Evolutionary conservation across 1,140 invertebrate species (phyloP), one percentile per base, ranked within the genome.

Genomic region (Oscheius sp.): DNA sequence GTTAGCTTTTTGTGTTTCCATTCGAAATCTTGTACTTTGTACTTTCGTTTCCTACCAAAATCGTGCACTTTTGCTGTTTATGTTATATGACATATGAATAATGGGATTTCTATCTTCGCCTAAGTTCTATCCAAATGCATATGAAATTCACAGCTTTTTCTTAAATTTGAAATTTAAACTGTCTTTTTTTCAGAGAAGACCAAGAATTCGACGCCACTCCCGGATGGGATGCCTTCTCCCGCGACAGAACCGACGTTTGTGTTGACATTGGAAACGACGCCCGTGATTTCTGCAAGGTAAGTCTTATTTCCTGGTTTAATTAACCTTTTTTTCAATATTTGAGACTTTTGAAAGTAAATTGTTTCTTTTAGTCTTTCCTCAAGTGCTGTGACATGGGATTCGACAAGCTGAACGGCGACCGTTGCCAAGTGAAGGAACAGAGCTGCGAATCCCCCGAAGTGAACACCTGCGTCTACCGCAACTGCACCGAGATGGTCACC

Each of bases 401-500:
- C 23, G 49, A 55, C 23, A 7, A 7, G 23, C 7, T 55, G 49
- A 55, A 55, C 49, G 49, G 49, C 15, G 49, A 55, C 28, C 15
- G 23, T 20, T 55, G 49, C 49, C 49, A 55, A 55, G 28, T 23
- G 15, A 23, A 20, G 7, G 49, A 55, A 23, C 7, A 23, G 28
- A 23, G 7, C 7, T 55, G 49, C 23, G 7, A 55, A 4, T 15
- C 15, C 7, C 49, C 7, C 7, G 49, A 23, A 7, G 7, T 23
- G 7, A 26, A 15, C 49, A 55, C 23, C 23, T 55, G 49, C 28
- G 23, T 55, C 23, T 55, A 26, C 15, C 15, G 28, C 15, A 55
- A 55, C 49, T 55, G 49, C 23, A 55, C 49, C 7, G 49, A 55
- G 23, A 7, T 55, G 49, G 28, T 55, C 49, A 55, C 49, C 49